Conservation (phyloP, 2,888 invertebrate species). For the Callyntrura sp. region DNA sequence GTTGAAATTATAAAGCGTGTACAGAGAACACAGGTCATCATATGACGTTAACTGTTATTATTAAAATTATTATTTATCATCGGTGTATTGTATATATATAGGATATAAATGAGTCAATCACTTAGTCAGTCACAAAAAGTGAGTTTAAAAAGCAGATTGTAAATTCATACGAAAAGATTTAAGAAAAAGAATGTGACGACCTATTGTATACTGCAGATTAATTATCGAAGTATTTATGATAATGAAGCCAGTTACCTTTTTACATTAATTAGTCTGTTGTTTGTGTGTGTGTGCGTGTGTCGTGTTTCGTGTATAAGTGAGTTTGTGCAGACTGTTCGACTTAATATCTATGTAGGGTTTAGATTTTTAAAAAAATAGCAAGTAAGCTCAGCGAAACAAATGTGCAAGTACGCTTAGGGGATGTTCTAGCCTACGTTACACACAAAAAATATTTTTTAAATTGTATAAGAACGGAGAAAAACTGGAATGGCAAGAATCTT, state of each 20-base stretch:
- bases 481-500: neutral
- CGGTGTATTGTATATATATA: neutral
- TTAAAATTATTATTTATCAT: neutral
- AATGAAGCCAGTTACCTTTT: neutral
- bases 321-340: neutral
- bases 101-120: neutral
- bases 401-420: slow-evolving; percentile 68
- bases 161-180: neutral
- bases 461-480: slow-evolving; percentile 46
- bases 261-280: neutral
- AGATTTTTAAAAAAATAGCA: neutral
- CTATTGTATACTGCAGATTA: neutral
- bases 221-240: neutral
- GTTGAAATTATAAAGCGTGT: neutral
- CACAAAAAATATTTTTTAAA: slow-evolving; percentile 66
- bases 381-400: slow-evolving; percentile 30
- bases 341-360: neutral
- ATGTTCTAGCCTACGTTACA: slow-evolving; percentile 32
- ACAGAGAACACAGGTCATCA: neutral
- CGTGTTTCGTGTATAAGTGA: neutral
- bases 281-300: slow-evolving; percentile 2
- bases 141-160: neutral
- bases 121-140: neutral
- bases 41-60: neutral
- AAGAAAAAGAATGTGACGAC: neutral